Evolutionary conservation across 2,888 invertebrate genomes (phyloP), one percentile per base, ranked within the genome.

Genomic region (Asteroscopus sphinx): DNA sequence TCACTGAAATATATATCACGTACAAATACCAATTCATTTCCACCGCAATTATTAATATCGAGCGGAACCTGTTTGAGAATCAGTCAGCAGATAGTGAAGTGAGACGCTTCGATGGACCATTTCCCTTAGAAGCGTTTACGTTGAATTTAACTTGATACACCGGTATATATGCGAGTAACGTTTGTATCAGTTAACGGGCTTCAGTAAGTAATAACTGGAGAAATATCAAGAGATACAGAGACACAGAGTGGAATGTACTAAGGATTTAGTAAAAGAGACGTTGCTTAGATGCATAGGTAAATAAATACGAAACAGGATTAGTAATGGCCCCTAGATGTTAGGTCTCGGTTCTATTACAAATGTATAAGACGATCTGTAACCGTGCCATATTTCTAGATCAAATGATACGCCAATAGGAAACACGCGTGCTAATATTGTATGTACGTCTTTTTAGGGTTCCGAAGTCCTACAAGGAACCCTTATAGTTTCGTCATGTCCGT

Each of bases 51-150:
- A 45, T 36, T 35, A 55, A 52, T 59, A 59, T 57, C 9, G 8
- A 17, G 12, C 25, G 32, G 17, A 51, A 49, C 5, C 51, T 35
- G 51, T 70, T 65, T 71, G 56, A 76, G 81, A 80, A 77, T 80
- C 63, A 44, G 63, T 63, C 75, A 33, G 25, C 47, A 55, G 66
- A 62, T 72, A 21, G 5, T 21, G 21, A 4, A 76, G 69, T 67
- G 71, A 68, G 68, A 70, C 73, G 81, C 68, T 75, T 72, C 77
- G 49, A 68, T 82, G 77, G 62, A 65, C 66, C 65, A 73, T 70
- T 81, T 77, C 73, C 76, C 76, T 77, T 69, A 68, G 54, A 76
- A 60, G 53, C 70, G 49, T 74, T 73, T 57, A 77, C 74, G 72
- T 77, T 71, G 64, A 77, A 69, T 75, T 75, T 71, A 72, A 68